Percentiles rank a stretch among this genome's conserved stretches.
Conservation (phyloP, 2,888 invertebrate species). For the Hydriomena furcata region DNA sequence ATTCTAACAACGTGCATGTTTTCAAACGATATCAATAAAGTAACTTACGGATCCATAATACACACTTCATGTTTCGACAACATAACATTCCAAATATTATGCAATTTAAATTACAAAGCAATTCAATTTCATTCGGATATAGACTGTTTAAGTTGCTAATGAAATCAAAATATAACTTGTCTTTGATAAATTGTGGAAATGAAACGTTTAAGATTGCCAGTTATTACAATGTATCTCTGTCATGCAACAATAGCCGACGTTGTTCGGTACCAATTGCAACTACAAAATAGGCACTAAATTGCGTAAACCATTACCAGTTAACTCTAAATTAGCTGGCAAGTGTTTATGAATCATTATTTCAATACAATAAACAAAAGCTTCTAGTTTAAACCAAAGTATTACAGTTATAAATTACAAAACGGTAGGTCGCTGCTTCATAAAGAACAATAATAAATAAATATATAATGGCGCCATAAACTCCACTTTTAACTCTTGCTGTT, state of each 20-base stretch:
- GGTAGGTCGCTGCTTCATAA: slow-evolving; percentile 29
- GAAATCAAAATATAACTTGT: slow-evolving; percentile 60
- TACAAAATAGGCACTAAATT: slow-evolving; percentile 74
- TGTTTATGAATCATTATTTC: slow-evolving; percentile 74
- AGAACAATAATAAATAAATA: slow-evolving; percentile 42
- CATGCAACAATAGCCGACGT: slow-evolving; percentile 73
- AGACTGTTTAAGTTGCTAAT: slow-evolving; percentile 43
- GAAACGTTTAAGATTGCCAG: slow-evolving; percentile 70
- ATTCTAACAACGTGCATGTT: no score
- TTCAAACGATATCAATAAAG: not conserved
- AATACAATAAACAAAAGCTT: slow-evolving; percentile 50
- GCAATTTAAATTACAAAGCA: slow-evolving; percentile 19
- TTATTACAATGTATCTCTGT: slow-evolving; percentile 75
- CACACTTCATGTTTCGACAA: no score
- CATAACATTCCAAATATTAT: slow-evolving; percentile 5
- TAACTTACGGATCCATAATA: no score
- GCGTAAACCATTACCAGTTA: slow-evolving; percentile 70
- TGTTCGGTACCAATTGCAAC: slow-evolving; percentile 73
- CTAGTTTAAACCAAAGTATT: slow-evolving; percentile 36
- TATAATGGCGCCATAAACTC: slow-evolving; percentile 46
- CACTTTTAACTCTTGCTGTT: slow-evolving; percentile 42
- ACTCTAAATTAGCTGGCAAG: slow-evolving; percentile 69
- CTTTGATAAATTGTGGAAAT: slow-evolving; percentile 71
- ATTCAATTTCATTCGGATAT: slow-evolving; percentile 27
- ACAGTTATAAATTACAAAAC: slow-evolving; percentile 34